phyloP scores from a whole-genome alignment of 2,797 vertebrate species.

The Amniataba percoides region DNA sequence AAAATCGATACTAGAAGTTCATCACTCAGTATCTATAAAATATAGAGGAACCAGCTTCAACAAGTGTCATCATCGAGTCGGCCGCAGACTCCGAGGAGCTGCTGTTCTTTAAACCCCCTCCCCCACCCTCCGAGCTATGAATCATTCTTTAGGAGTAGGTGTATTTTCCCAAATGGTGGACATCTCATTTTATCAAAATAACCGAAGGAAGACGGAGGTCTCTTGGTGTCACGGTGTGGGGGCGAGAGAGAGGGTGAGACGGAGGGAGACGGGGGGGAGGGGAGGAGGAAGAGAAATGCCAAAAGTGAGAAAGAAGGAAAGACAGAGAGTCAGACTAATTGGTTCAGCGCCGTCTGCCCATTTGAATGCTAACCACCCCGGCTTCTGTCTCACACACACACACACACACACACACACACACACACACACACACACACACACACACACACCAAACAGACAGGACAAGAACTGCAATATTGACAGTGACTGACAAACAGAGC shows the following conservation, averaged over 20 bases:
- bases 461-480: constrained; percentile 41
- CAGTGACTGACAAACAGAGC: constrained; percentile 53
- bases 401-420: constrained; percentile 10
- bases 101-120: constrained; percentile 11
- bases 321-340: constrained; percentile 59
- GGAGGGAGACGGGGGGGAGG: constrained; percentile 10
- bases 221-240: constrained; percentile 19
- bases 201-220: constrained; percentile 30
- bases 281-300: constrained; percentile 33
- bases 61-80: constrained; percentile 24
- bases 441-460: constrained; percentile 47
- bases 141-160: constrained; percentile 23
- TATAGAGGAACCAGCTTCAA: constrained; percentile 6
- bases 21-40: constrained; percentile 24
- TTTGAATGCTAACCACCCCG: constrained; percentile 61
- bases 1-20: constrained; percentile 30
- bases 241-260: constrained; percentile 18
- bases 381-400: constrained; percentile 25
- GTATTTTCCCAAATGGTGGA: neutral
- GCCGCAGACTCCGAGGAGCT: constrained; percentile 7
- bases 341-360: constrained; percentile 42
- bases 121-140: neutral
- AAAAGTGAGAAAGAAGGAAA: constrained; percentile 14
- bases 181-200: constrained; percentile 42
- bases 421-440: constrained; percentile 26